A percentile compares a stretch with the other conserved stretches of the same genome.
Conservation (phyloP, 1,140 invertebrate genomes). For the Pogonomyrmex barbatus region DNA sequence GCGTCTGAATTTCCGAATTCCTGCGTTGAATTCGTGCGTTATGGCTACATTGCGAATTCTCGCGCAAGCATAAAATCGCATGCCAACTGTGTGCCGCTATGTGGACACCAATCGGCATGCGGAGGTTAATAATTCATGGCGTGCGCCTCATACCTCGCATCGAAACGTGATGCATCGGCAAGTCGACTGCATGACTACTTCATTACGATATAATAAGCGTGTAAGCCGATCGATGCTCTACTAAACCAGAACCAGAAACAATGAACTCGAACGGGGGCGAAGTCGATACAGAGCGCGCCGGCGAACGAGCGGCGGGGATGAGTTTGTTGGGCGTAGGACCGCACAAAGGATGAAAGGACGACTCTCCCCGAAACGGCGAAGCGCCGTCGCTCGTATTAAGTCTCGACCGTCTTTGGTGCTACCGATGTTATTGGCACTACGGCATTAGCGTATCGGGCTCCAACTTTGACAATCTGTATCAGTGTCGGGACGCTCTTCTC, state of each 20-base stretch:
- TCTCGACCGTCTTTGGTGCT: not conserved
- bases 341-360: conserved; percentile 68
- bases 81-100: not conserved
- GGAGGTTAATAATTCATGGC: conserved; percentile 45
- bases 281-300: conserved; percentile 27
- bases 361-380: conserved; percentile 60
- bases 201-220: conserved; percentile 53
- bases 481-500: not conserved
- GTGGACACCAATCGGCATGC: conserved; percentile 22
- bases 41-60: not conserved
- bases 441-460: conserved; percentile 62
- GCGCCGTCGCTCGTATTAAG: conserved; percentile 50
- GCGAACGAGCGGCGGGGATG: conserved; percentile 15
- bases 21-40: not conserved
- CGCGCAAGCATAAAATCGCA: not conserved
- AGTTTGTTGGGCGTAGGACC: conserved; percentile 27
- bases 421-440: conserved; percentile 29
- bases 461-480: conserved; percentile 32
- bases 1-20: not conserved
- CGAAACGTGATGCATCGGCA: conserved; percentile 53
- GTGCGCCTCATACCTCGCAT: conserved; percentile 10
- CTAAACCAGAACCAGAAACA: conserved; percentile 55
- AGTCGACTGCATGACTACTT: conserved; percentile 53
- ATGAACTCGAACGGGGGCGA: conserved; percentile 8
- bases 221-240: conserved; percentile 35